Base-by-base conservation (phyloP, 2,888 invertebrate genomes). In the Tethea ocularis region DNA sequence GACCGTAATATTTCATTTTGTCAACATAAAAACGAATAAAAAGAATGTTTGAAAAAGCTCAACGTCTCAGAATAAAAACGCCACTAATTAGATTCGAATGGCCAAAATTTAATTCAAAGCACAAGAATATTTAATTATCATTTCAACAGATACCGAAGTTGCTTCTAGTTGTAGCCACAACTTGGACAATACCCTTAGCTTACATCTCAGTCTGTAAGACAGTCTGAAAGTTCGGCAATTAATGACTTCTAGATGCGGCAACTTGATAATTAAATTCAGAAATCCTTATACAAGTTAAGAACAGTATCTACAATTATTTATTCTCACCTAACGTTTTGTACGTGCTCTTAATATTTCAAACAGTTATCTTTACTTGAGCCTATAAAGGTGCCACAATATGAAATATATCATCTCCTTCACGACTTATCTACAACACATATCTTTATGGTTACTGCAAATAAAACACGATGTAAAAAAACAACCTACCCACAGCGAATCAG, bases 1-100 rank as follows among this genome's bases (percentile, higher is more conserved):
- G 68, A 71, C 72, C 68, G 74, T 79, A 79, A 83, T 83, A 82
- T 82, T 77, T 83, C 82, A 83, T 79, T 80, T 74, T 78, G 75
- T 77, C 80, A 74, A 71, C 72, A 74, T 63, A 57, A 66, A 65
- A 74, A 77, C 68, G 78, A 73, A 75, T 77, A 73, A 61, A 64
- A 70, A 67, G 63, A 60, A 57, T 51, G 46, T 58, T 61, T 54
- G 57, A 58, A 53, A 62, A 65, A 60, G 55, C 61, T 57, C 46
- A 38, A 54, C n/a, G 51, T 57, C 51, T n/a, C 29, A 54, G 53
- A 53, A 52, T 46, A 59, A 56, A 59, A 38, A 54, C 29, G 41
- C 22, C 54, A 29, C 36, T 58, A 62, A 63, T 66, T 59, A 59
- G 53, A 55, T 56, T 36, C 52, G 41, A 41, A 20, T 20, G 52